Evolutionary conservation across 2,113 vertebrate species (phyloP).

Genomic region (Mesoclemmys tuberculata): DNA sequence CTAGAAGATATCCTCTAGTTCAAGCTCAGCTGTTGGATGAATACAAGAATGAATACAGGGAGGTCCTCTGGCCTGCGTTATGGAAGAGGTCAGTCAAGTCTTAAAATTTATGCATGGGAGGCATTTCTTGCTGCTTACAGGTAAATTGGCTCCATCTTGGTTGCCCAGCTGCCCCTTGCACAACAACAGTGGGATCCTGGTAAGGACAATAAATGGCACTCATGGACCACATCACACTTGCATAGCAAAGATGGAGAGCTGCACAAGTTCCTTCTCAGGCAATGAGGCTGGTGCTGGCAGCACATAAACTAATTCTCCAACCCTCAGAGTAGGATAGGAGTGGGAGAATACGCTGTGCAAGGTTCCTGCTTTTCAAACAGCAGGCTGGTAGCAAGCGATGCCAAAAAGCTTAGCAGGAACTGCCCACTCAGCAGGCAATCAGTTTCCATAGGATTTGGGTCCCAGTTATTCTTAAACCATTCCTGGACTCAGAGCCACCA

Average conservation of each 20-base stretch:
- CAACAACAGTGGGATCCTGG: not conserved
- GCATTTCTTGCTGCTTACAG: not conserved
- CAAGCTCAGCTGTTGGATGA: not conserved
- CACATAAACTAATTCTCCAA: not conserved
- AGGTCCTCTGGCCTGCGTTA: not conserved
- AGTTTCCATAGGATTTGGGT: slow-evolving; percentile 1
- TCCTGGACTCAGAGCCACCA: not conserved
- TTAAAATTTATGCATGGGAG: not conserved
- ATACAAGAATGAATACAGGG: not conserved
- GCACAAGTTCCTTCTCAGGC: not conserved
- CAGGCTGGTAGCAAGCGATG: not conserved
- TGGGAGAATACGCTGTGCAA: not conserved
- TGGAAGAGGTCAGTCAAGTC: not conserved
- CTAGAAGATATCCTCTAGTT: not conserved
- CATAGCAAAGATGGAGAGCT: not conserved
- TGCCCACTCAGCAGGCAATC: not conserved
- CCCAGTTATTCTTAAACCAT: not conserved
- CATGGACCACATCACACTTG: not conserved
- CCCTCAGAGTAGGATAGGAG: not conserved
- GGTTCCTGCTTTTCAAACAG: not conserved
- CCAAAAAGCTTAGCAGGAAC: not conserved
- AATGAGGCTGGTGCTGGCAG: not conserved
- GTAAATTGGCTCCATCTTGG: not conserved
- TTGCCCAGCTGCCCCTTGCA: not conserved
- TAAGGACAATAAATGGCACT: not conserved